Conservation (phyloP, 2,888 invertebrate species). For the Chalcosyrphus nemorum region DNA sequence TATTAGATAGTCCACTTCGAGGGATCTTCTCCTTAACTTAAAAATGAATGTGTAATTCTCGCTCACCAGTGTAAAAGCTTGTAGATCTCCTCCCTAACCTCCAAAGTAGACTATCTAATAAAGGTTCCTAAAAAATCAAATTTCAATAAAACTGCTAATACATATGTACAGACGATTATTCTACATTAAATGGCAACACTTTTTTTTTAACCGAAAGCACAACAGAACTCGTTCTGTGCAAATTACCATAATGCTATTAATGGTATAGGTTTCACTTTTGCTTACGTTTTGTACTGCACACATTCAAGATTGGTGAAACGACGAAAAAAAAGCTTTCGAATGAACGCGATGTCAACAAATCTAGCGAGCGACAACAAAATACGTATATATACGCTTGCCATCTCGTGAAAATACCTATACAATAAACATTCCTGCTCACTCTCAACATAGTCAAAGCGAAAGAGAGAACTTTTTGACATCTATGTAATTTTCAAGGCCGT, state of each 20-base stretch:
- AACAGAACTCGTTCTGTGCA: slow-evolving; percentile 17
- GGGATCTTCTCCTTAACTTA: no score
- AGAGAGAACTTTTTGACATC: slow-evolving; percentile 22
- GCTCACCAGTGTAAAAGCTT: no score
- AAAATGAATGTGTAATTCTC: no score
- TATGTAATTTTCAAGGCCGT: slow-evolving; percentile 55
- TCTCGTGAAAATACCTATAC: not conserved
- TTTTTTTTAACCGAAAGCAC: not conserved
- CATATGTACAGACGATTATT: not conserved
- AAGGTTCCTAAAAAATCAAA: no score
- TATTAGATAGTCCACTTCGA: no score
- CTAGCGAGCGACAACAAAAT: not conserved
- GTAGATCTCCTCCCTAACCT: no score
- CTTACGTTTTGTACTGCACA: slow-evolving; percentile 27
- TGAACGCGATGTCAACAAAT: slow-evolving; percentile 52
- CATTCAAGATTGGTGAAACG: not conserved
- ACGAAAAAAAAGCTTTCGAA: slow-evolving; percentile 4
- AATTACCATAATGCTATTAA: slow-evolving; percentile 2
- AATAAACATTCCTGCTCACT: not conserved
- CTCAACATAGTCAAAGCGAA: not conserved
- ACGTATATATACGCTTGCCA: not conserved
- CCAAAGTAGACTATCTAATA: no score
- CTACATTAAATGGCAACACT: slow-evolving; percentile 4
- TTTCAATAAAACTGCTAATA: no score
- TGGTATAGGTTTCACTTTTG: slow-evolving; percentile 46